Percentiles rank a stretch among this genome's conserved stretches.
These are phyloP conservation scores for Lontra canadensis DNA, from an alignment of 2,113 vertebrate genomes.

Conservation along the genomic window DNA sequence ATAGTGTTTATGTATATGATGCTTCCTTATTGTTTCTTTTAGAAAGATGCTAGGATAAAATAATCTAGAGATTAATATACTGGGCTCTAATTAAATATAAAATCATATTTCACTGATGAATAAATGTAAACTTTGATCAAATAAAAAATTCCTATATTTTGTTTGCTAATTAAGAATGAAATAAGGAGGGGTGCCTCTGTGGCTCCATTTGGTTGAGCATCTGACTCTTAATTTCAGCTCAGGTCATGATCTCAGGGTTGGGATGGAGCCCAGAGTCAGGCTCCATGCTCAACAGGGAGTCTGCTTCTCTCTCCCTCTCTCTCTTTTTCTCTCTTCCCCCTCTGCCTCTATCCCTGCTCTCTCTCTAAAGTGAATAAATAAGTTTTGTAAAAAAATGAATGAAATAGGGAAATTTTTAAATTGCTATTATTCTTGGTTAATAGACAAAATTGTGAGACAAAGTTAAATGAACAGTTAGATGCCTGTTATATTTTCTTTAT, in stretches of 20 bases:
- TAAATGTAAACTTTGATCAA: background rate
- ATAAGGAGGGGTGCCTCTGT: background rate
- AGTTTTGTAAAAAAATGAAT: background rate
- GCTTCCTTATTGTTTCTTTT: background rate
- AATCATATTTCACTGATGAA: background rate
- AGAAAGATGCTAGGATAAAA: background rate
- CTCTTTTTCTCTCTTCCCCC: background rate
- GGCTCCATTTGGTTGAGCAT: background rate
- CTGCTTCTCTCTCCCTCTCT: background rate
- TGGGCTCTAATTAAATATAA: background rate
- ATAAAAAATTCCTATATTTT: background rate
- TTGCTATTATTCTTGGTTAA: background rate
- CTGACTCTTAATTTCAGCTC: background rate
- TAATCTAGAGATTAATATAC: background rate
- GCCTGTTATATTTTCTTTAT: background rate
- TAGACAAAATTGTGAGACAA: background rate
- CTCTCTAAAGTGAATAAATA: background rate
- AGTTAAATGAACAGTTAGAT: background rate
- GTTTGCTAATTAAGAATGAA: background rate
- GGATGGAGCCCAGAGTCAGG: background rate
- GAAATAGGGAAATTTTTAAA: background rate
- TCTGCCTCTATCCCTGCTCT: background rate
- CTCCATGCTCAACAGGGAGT: background rate
- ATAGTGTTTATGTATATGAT: background rate
- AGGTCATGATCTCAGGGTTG: background rate